Evolutionary conservation across 2,113 vertebrate species (phyloP).

Genomic region (Scopus umbretta): DNA sequence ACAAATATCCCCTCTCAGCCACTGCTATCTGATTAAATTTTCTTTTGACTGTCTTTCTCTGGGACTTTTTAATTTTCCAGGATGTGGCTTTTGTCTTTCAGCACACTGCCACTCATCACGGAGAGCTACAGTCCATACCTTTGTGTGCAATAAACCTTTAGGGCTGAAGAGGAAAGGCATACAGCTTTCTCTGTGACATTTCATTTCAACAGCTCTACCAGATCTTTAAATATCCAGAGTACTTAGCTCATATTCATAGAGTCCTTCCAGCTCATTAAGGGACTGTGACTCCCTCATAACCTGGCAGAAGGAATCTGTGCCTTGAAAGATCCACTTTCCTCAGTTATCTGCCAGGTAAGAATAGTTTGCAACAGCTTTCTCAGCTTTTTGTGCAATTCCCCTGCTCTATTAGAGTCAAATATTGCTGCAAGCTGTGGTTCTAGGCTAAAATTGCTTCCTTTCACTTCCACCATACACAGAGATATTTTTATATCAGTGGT

Average conservation of each 20-base stretch:
- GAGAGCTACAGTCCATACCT: neutral
- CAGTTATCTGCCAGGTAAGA: neutral
- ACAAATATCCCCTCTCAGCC: neutral
- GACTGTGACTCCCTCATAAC: neutral
- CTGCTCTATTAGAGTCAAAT: neutral
- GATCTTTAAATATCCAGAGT: neutral
- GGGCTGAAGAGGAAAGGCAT: neutral
- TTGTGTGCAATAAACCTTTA: neutral
- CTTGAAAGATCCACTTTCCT: neutral
- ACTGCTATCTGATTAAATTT: neutral
- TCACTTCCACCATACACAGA: neutral
- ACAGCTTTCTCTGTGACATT: neutral
- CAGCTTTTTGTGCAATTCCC: neutral
- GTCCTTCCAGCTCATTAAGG: neutral
- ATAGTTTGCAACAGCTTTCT: neutral
- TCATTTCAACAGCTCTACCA: neutral
- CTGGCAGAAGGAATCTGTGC: neutral
- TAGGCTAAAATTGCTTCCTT: neutral
- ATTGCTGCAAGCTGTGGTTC: neutral
- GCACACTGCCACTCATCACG: fast-evolving
- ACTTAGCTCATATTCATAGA: neutral
- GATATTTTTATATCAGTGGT: neutral
- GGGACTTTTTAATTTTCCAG: neutral
- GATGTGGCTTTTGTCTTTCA: neutral
- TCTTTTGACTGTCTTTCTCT: neutral